These are phyloP conservation scores for Syrmaticus mikado DNA, from an alignment of 2,113 vertebrate species.

Conservation along the genomic window DNA sequence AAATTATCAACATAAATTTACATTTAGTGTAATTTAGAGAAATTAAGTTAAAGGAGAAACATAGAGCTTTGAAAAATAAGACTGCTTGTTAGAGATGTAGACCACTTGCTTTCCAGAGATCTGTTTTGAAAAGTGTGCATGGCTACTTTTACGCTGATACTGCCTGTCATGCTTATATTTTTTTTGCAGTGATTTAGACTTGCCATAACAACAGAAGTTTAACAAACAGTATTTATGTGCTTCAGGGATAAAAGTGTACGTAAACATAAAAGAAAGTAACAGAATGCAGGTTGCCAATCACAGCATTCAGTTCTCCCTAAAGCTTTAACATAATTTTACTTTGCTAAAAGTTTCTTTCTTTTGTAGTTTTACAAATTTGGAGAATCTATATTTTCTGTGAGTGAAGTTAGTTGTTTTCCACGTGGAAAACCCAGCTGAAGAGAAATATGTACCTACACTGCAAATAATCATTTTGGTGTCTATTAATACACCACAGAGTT, in stretches of 20 bases:
- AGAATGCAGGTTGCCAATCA: slow-evolving; percentile 70
- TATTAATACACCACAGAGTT: background rate
- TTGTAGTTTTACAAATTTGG: background rate
- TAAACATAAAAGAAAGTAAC: slow-evolving; percentile 60
- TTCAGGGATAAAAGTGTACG: slow-evolving; percentile 49
- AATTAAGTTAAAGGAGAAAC: background rate
- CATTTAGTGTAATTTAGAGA: background rate
- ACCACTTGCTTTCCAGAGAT: background rate
- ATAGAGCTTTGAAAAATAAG: background rate
- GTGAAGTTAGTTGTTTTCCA: background rate
- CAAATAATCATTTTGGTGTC: background rate
- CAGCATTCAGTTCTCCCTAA: slow-evolving; percentile 22
- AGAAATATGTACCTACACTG: accelerated
- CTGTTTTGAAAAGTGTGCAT: slow-evolving; percentile 8
- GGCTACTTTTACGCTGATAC: slow-evolving; percentile 55
- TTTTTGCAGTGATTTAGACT: slow-evolving; percentile 64
- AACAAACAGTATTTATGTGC: slow-evolving; percentile 63
- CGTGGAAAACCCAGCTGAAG: background rate
- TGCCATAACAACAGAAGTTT: slow-evolving; percentile 70
- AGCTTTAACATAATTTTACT: slow-evolving; percentile 59
- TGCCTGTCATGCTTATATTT: slow-evolving; percentile 33
- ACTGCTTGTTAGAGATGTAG: background rate
- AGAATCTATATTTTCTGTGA: slow-evolving; percentile 29
- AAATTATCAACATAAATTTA: background rate
- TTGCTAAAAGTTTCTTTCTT: slow-evolving; percentile 50